Evolutionary conservation across 2,797 vertebrate species (phyloP), one percentile per base, ranked within the genome.

Genomic region (Coendou prehensilis): DNA sequence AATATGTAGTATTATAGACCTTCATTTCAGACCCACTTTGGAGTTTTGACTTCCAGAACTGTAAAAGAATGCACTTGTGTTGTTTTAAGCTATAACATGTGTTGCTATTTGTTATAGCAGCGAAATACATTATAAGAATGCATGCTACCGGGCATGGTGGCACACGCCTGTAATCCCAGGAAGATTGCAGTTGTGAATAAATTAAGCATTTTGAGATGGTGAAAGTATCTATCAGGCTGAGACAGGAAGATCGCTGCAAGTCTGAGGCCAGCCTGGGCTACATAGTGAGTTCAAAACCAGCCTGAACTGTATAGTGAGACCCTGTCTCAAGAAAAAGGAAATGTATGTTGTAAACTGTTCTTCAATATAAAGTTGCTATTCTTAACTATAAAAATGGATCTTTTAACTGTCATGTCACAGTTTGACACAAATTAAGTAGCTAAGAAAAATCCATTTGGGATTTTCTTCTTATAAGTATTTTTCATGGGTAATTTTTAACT

Each of bases 401-500:
- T 63, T 93, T 80, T 50, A 78, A 61, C 33, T 56, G 6, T 56
- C 56, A 3, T 71, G 56, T 81, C 22, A n/a, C 76, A 85, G 18
- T 87, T 89, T 87, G 57, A 85, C 41, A 79, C 8, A 45, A 26
- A 73, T n/a, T 37, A 81, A 88, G 87, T 57, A 82, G 26, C 61
- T 75, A 52, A 63, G 45, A 91, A 95, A 84, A 82, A 50, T 47
- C 5, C 22, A 87, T 73, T 78, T 81, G 28, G 57, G 10, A 81
- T 76, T 94, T 82, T 71, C 30, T 83, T 15, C 28, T 75, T 33
- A 3, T 11, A 75, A 95, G 20, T 96, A 64, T 18, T 96, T 94
- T 92, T 93, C 45, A 50, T n/a, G 15, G 2, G 52, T 54, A 86
- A 81, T 59, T 95, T 95, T 95, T 94, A 87, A 84, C 83, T 93